Evolutionary conservation across 2,113 vertebrate species (phyloP).

Genomic region (Calypte anna): DNA sequence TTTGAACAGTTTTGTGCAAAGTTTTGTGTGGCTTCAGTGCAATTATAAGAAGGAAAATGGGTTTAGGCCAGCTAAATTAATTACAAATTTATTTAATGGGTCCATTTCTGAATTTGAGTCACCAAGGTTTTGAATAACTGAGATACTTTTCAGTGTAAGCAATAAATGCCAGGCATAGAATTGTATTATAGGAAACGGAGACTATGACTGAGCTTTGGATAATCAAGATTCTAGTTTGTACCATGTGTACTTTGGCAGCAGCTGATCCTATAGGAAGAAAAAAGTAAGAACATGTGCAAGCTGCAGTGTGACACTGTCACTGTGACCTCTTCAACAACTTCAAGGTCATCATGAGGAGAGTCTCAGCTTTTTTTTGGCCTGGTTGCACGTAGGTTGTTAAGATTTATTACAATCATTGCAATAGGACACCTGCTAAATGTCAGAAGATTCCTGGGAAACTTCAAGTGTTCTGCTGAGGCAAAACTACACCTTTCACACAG

Average conservation of each 20-base stretch:
- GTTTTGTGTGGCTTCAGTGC: background rate
- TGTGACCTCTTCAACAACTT: constrained; percentile 30
- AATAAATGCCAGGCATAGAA: constrained; percentile 55
- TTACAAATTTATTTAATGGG: constrained; percentile 21
- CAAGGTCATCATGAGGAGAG: constrained; percentile 44
- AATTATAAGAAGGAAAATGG: background rate
- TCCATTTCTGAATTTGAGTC: background rate
- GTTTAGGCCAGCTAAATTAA: background rate
- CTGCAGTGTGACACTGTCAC: background rate
- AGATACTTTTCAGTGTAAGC: constrained; percentile 53
- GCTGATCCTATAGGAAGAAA: constrained; percentile 52
- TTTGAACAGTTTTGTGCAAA: background rate
- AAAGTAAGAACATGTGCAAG: constrained; percentile 43
- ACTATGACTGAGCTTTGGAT: constrained; percentile 47
- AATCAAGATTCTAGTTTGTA: constrained; percentile 57
- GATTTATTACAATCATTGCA: constrained; percentile 43
- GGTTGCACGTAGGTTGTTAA: background rate
- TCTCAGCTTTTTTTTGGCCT: background rate
- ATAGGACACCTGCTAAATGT: constrained; percentile 19
- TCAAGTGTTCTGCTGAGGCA: background rate
- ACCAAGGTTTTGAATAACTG: constrained; percentile 49
- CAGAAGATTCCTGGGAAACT: constrained; percentile 35
- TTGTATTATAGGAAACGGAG: constrained; percentile 44
- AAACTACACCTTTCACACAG: background rate
- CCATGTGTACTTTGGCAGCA: constrained; percentile 57